Evolutionary conservation across 92 coral and sea anemone species (phyloP).

Genomic region (Zoanthus sansibaricus): DNA sequence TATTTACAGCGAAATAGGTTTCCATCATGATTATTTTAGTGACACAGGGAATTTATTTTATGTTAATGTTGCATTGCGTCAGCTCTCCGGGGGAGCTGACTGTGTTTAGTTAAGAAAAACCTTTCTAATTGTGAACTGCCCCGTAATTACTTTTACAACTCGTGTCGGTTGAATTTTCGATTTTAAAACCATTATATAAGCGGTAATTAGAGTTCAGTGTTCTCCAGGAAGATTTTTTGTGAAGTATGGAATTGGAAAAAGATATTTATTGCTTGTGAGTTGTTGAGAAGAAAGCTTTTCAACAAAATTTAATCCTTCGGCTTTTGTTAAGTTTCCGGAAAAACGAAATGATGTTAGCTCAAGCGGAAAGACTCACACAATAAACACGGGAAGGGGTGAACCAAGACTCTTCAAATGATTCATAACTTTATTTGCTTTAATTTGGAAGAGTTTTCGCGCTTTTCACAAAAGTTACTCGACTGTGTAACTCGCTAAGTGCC

Average conservation of each 20-base stretch:
- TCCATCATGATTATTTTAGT: constrained; percentile 33
- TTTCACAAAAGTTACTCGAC: constrained; percentile 7
- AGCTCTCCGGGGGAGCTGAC: constrained; percentile 50
- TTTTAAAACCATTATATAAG: constrained; percentile 29
- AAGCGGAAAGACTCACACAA: constrained; percentile 28
- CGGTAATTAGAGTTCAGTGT: constrained; percentile 19
- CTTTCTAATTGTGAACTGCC: constrained; percentile 36
- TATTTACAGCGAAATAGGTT: constrained; percentile 18
- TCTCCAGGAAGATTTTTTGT: constrained; percentile 13
- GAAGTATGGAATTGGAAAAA: background rate
- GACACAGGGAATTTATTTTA: constrained; percentile 40
- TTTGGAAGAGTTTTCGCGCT: constrained; percentile 26
- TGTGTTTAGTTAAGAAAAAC: constrained; percentile 29
- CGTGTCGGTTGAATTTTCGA: constrained; percentile 5
- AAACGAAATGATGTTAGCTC: constrained; percentile 25
- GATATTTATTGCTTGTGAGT: background rate
- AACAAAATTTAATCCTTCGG: background rate
- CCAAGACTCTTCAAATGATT: constrained; percentile 19
- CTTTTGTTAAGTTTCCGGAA: constrained; percentile 31
- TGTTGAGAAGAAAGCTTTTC: background rate
- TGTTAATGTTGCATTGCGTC: constrained; percentile 35
- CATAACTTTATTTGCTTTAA: constrained; percentile 20
- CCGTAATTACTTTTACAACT: constrained; percentile 39
- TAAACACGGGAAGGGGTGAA: constrained; percentile 24
- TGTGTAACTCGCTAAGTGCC: background rate